These are phyloP conservation scores for Chrysolophus pictus DNA, from an alignment of 2,797 vertebrate species.

Conservation along the genomic window DNA sequence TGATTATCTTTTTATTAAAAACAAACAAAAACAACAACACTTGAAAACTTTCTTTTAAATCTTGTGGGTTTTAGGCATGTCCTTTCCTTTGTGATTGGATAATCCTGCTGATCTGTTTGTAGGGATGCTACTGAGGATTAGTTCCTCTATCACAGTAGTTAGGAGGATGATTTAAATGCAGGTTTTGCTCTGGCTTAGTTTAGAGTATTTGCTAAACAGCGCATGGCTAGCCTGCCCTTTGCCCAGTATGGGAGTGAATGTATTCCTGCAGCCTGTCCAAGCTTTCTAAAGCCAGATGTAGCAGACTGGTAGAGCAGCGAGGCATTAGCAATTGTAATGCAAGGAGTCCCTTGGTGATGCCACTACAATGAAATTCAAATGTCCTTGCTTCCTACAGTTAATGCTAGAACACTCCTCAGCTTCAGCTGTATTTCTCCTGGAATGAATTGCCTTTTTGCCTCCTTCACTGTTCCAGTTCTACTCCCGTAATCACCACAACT, in stretches of 20 bases:
- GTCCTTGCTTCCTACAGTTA: not conserved
- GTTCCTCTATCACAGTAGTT: not conserved
- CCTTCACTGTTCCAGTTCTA: not conserved
- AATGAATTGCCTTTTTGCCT: not conserved
- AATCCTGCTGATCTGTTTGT: rapidly evolving
- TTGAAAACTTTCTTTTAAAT: not conserved
- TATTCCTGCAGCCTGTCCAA: not conserved
- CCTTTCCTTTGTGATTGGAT: not conserved
- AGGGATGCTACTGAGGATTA: not conserved
- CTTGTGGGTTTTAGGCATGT: not conserved
- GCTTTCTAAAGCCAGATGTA: rapidly evolving
- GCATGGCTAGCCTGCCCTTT: not conserved
- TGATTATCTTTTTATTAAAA: not conserved
- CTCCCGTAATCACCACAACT: not conserved
- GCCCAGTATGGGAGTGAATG: not conserved
- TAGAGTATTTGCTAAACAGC: not conserved
- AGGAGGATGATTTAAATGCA: not conserved
- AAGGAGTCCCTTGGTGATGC: not conserved
- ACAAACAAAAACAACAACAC: too few species aligned
- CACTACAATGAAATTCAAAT: not conserved
- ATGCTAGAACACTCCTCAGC: rapidly evolving
- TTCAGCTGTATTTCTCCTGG: not conserved
- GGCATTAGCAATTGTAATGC: rapidly evolving
- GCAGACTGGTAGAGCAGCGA: not conserved
- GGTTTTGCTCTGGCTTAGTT: not conserved